Base-by-base conservation (phyloP, 2,113 vertebrate species). In the Loxodonta africana region DNA sequence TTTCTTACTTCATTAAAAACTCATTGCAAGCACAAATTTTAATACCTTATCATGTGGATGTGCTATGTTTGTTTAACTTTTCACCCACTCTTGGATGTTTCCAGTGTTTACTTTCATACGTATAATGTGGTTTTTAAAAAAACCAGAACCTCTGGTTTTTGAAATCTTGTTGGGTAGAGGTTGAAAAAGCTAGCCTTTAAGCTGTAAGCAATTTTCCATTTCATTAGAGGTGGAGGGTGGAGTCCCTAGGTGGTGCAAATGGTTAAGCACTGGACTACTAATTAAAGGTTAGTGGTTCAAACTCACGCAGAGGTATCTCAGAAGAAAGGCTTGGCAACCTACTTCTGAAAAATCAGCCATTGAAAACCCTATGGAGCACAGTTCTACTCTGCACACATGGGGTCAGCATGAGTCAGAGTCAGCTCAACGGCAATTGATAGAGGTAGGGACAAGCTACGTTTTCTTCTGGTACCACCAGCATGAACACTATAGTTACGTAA, bases 1-100 rank as follows among this genome's bases (percentile, higher is more conserved):
- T 94, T 82, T 85, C 62, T 25, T 88, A 28, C 20, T 51, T 96
- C 21, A 60, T 94, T 17, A 81, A 88, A 89, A 97, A 67, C 77
- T 94, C 44, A 96, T 71, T 77, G 26, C 33, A 69, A 78, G 33
- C 33, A 48, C 80, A 77, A 14, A 26, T 73, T 90, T 80, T 84
- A 76, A 95, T 74, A 53, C 8, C 65, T 67, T 37, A 17, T 37
- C n/a, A 9, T 18, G n/a, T 48, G 20, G 86, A 18, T 51, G 26
- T 63, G 60, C 2, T 37, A 25, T 25, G 6, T 71, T 89, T 92
- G 15, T 71, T 81, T 89, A n/a, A 83, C 3, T 1, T 83, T 91
- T 82, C 14, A 14, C 37, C 23, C 10, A 3, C 10, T 92, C 6
- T 74, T 90, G 83, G 33, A 44, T 77, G n/a, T 62, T 80, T 92